Conservation (phyloP, 2,888 invertebrate species). For the Lymantria dispar region DNA sequence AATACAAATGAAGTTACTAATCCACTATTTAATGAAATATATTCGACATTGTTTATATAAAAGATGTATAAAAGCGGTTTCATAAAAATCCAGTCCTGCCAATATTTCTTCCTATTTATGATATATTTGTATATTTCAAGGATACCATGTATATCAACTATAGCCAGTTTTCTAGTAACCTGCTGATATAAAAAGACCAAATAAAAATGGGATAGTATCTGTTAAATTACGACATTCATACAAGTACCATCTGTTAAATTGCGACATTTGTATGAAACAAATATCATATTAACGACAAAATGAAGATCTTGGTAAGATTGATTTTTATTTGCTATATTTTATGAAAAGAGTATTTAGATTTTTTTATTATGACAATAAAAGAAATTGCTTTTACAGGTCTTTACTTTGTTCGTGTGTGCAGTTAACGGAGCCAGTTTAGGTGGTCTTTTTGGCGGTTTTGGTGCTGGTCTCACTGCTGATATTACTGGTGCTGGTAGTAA, state of each 20-base stretch:
- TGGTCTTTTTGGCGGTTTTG: not conserved
- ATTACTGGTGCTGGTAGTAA: not conserved
- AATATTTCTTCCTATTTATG: conserved; percentile 5
- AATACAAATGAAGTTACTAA: not conserved
- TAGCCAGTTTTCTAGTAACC: conserved; percentile 26
- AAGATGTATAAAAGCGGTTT: not conserved
- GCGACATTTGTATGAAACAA: conserved; percentile 12
- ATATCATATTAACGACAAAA: conserved; percentile 51
- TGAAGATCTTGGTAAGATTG: conserved; percentile 54
- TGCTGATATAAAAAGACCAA: conserved; percentile 46
- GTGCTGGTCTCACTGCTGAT: not conserved
- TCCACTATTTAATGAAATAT: not conserved
- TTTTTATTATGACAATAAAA: not conserved
- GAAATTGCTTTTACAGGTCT: conserved; percentile 28
- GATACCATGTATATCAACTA: conserved; percentile 37
- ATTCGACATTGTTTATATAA: not conserved
- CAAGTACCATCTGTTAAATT: conserved; percentile 11
- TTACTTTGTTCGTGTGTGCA: conserved; percentile 48
- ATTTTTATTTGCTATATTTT: not conserved
- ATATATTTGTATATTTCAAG: conserved; percentile 40
- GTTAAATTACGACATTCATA: conserved; percentile 41
- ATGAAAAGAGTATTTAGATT: no score
- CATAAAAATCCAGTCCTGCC: not conserved
- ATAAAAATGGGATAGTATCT: conserved; percentile 30
- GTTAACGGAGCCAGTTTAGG: conserved; percentile 38